Evolutionary conservation across 2,797 vertebrate genomes (phyloP), one percentile per base, ranked within the genome.

Genomic region (Ctenopoma kingsleyae): DNA sequence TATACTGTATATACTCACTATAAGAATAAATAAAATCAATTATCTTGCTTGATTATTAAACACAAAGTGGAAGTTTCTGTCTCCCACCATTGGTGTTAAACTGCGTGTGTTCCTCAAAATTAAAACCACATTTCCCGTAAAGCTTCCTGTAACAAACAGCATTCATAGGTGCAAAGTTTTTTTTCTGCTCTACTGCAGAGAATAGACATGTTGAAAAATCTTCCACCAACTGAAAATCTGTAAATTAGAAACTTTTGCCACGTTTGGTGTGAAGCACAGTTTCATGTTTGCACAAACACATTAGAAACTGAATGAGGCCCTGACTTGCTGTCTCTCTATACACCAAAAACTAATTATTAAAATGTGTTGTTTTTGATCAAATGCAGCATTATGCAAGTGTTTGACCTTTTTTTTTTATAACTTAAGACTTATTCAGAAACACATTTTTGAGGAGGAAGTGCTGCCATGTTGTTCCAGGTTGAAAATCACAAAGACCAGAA

Each of bases 91-190:
- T 30, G 19, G n/a, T 22, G 43, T 35, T 15, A 22, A 46, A 60
- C 22, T 19, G 6, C 20, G 36, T 5, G 0, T 47, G 20, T 67
- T 75, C 27, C 46, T 74, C 56, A 66, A 66, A 64, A 60, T 20
- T 41, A 40, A 68, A 64, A 73, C 59, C 76, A 35, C 61, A 53
- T 75, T 71, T 57, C 52, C 62, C 41, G 19, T 67, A 7, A 58
- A 62, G 63, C 53, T 71, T 75, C 52, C 48, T 67, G 56, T 74
- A 20, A 74, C 32, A 57, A 46, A 52, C 11, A 35, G n/a, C 5
- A 17, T 6, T 48, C 4, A 15, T 6, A 36, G 36, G 41, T 50
- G 49, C 13, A 5, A 41, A 40, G 30, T 20, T 41, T 11, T 40
- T 13, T 9, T 4, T 7, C 9, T 5, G 0, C 8, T 40, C 22